Conservation (phyloP, 2,888 invertebrate genomes). For the Byasa hedistus region DNA sequence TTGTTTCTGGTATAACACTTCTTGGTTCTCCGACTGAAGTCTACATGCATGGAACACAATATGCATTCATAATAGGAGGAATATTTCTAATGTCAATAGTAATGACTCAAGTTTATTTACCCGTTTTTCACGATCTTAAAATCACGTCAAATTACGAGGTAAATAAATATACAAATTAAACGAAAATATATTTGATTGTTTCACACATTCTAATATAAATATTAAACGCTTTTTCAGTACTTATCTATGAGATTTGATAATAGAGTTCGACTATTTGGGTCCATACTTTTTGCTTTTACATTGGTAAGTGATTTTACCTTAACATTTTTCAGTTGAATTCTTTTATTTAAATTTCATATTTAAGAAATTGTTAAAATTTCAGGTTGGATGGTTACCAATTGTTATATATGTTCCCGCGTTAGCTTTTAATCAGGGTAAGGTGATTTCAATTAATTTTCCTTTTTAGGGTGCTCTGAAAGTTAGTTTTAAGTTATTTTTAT, state of each 20-base stretch:
- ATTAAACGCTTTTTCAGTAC: slow-evolving; percentile 75
- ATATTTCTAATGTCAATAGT: slow-evolving; percentile 83
- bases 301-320: slow-evolving; percentile 76
- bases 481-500: too few species aligned
- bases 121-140: slow-evolving; percentile 86
- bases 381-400: slow-evolving; percentile 89
- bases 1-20: slow-evolving; percentile 88
- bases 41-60: slow-evolving; percentile 90
- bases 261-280: slow-evolving; percentile 84
- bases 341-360: not conserved
- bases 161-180: slow-evolving; percentile 32
- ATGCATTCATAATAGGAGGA: slow-evolving; percentile 82
- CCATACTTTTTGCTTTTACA: slow-evolving; percentile 83
- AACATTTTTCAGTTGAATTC: too few species aligned
- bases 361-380: slow-evolving; percentile 43
- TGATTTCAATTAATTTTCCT: not conserved
- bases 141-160: slow-evolving; percentile 91
- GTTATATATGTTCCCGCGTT: slow-evolving; percentile 89
- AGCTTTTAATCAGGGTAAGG: slow-evolving; percentile 88
- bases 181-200: too few species aligned
- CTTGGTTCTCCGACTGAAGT: slow-evolving; percentile 90
- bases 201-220: too few species aligned
- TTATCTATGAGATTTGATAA: slow-evolving; percentile 86
- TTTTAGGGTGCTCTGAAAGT: too few species aligned
- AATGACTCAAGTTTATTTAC: slow-evolving; percentile 84